Evolutionary conservation across 2,888 invertebrate species (phyloP).

Genomic region (Electrophaes corylata): DNA sequence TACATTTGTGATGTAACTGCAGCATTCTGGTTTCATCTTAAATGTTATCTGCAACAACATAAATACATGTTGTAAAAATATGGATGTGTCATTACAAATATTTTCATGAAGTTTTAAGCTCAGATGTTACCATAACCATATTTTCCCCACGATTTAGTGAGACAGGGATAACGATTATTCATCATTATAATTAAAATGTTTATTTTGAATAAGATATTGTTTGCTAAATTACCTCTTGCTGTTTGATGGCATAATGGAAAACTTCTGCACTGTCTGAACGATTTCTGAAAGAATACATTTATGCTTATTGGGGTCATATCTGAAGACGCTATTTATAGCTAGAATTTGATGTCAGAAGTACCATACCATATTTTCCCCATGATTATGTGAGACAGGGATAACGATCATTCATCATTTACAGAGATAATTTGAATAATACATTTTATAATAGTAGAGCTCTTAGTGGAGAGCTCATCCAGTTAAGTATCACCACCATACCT

Average conservation of each 20-base stretch:
- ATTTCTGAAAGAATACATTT: background rate
- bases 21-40: background rate
- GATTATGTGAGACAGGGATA: conserved; percentile 71
- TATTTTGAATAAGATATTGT: background rate
- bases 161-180: conserved; percentile 71
- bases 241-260: background rate
- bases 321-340: background rate
- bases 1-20: background rate
- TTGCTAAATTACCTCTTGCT: conserved; percentile 3
- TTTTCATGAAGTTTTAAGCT: conserved; percentile 19
- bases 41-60: background rate
- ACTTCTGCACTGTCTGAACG: background rate
- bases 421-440: background rate
- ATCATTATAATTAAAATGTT: conserved; percentile 44
- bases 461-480: too few species aligned
- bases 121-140: conserved; percentile 68
- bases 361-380: conserved; percentile 68
- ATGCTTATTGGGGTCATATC: background rate
- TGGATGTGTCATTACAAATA: background rate
- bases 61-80: background rate
- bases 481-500: too few species aligned
- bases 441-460: too few species aligned
- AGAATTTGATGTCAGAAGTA: conserved; percentile 48
- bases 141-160: conserved; percentile 64
- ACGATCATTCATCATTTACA: conserved; percentile 41